Evolutionary conservation across 2,888 invertebrate species (phyloP).

Genomic region (Drosophila rubida): DNA sequence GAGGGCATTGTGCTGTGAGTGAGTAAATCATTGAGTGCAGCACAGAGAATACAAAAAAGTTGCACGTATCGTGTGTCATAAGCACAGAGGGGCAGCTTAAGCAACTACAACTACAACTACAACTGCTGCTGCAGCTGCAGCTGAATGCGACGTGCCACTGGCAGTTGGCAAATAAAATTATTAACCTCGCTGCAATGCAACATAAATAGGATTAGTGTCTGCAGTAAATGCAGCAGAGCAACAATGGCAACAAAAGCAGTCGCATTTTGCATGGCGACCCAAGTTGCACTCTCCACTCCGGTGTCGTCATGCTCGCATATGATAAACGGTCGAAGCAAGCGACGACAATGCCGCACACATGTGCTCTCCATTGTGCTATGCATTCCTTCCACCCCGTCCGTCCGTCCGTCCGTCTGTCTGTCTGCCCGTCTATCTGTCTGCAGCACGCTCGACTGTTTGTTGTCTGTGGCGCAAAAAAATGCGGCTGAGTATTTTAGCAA

Average conservation of each 20-base stretch:
- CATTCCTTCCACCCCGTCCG: constrained; percentile 15
- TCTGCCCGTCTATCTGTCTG: constrained; percentile 36
- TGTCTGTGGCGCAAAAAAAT: constrained; percentile 64
- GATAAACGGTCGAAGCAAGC: constrained; percentile 64
- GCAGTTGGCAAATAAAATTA: constrained; percentile 75
- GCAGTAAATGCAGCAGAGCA: constrained; percentile 63
- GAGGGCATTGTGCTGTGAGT: constrained; percentile 37
- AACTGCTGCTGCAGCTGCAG: constrained; percentile 17
- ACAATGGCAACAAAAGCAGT: constrained; percentile 34
- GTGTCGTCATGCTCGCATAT: constrained; percentile 62
- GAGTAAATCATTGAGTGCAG: constrained; percentile 37
- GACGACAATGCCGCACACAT: constrained; percentile 66
- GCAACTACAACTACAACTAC: constrained; percentile 28
- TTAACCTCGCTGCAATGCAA: constrained; percentile 78
- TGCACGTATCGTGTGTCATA: constrained; percentile 80
- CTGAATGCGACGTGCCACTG: constrained; percentile 62
- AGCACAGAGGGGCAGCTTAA: constrained; percentile 69
- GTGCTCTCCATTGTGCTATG: constrained; percentile 42
- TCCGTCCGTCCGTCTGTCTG: constrained; percentile 36
- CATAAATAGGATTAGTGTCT: constrained; percentile 81
- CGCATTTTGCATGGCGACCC: constrained; percentile 71
- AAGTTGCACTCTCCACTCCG: constrained; percentile 72
- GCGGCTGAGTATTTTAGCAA: constrained; percentile 73
- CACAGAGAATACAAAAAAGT: constrained; percentile 56
- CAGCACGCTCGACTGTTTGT: constrained; percentile 37